Conservation (phyloP, 2,888 invertebrate species). For the Aporophyla nigra region DNA sequence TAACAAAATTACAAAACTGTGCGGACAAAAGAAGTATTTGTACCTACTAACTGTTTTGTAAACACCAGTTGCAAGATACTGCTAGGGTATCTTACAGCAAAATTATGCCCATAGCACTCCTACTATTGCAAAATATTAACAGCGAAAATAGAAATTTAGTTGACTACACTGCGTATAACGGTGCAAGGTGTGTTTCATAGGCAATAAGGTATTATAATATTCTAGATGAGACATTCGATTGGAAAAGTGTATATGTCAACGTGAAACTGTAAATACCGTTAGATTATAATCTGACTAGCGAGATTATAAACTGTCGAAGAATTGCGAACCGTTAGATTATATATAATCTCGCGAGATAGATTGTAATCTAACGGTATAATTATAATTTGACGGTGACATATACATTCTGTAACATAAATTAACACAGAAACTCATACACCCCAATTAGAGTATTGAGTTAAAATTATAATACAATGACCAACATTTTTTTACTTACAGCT, state of each 20-base stretch:
- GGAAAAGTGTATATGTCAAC: background rate
- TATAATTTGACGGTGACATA: too few species aligned
- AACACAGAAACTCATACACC: too few species aligned
- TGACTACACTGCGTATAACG: slow-evolving; percentile 10
- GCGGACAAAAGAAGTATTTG: background rate
- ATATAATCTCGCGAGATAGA: too few species aligned
- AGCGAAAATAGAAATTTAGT: slow-evolving; percentile 10
- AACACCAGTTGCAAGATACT: background rate
- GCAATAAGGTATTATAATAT: slow-evolving; percentile 1
- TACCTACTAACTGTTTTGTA: background rate
- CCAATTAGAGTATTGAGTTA: too few species aligned
- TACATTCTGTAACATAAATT: too few species aligned
- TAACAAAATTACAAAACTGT: background rate
- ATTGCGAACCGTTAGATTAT: too few species aligned
- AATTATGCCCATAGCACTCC: background rate
- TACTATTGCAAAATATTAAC: slow-evolving; percentile 14
- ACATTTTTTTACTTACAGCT: too few species aligned
- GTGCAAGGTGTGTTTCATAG: slow-evolving; percentile 13
- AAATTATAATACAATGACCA: too few species aligned
- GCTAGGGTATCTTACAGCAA: background rate
- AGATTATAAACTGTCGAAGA: too few species aligned
- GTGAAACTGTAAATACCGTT: too few species aligned
- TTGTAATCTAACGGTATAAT: too few species aligned
- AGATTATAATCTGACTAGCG: too few species aligned
- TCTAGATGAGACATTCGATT: slow-evolving; percentile 16